Evolutionary conservation across 2,113 vertebrate genomes (phyloP).

Genomic region (Cyanistes caeruleus): DNA sequence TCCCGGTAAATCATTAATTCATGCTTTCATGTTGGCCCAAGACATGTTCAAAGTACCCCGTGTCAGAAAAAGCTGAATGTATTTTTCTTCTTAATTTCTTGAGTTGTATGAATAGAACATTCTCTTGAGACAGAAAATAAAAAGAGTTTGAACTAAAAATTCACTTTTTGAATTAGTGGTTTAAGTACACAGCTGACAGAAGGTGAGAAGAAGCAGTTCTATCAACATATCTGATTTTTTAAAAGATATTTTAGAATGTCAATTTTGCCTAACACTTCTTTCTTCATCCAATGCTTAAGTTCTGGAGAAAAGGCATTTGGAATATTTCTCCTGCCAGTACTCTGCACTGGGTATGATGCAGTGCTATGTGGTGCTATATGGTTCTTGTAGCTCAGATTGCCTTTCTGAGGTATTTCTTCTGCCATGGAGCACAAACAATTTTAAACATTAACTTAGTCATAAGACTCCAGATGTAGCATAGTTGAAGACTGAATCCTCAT

Average conservation of each 20-base stretch:
- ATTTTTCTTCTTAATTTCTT: background rate
- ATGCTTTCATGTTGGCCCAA: background rate
- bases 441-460: background rate
- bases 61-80: background rate
- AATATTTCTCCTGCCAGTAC: background rate
- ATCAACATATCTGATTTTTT: background rate
- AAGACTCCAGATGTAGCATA: background rate
- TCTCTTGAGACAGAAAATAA: background rate
- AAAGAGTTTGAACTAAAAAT: background rate
- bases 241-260: background rate
- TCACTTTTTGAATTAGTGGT: background rate
- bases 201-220: background rate
- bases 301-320: background rate
- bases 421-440: background rate
- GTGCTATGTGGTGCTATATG: background rate
- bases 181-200: background rate
- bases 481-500: background rate
- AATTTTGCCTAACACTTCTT: background rate
- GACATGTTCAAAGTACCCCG: background rate
- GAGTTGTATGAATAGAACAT: accelerated
- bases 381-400: background rate
- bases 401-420: background rate
- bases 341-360: accelerated
- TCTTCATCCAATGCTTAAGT: background rate
- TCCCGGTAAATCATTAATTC: background rate